Evolutionary conservation across 2,888 invertebrate genomes (phyloP), one percentile per base, ranked within the genome.

Genomic region (Mongoloraphidia duomilia): DNA sequence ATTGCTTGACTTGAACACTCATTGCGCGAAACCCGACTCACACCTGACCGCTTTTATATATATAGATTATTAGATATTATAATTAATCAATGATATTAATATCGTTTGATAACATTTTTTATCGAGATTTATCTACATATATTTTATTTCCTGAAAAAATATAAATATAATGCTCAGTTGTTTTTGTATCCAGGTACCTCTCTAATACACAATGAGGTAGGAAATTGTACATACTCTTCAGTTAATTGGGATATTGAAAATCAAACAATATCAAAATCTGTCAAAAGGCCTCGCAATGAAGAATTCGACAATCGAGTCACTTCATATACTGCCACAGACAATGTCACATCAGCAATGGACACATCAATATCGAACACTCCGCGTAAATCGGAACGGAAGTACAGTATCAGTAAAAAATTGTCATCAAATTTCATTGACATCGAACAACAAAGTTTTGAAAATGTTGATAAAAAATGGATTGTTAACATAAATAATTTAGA

Each of bases 191-290:
- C 34, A 34, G 47, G 47, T 40, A 47, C 40, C 3, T 47, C 47
- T 11, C 12, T 34, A 34, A 34, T 47, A 17, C 36, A 17, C 11
- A 14, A 35, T 2, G 42, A 37, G 13, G 41, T 26, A 26, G 26
- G 34, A 34, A 41, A 48, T 43, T 48, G 43, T 14, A 42, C 48
- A 26, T 36, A 61, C 49, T 61, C 64, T 1, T 53, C 60, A 6
- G 57, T 61, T 1, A 63, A 67, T 50, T 68, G 67, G 66, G 67
- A 67, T 37, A 59, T 67, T 60, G 68, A 68, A 54, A 64, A 64
- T 50, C 60, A 60, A 11, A 60, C 63, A 14, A 57, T 67, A 14
- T 61, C 62, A 10, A 52, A 63, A 6, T 26, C 26, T 26, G 6
- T 26, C 26, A 26, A 26, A 26, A 26, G 26, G 26, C 26, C 26